Evolutionary conservation across 2,797 vertebrate genomes (phyloP).

Genomic region (Acipenser transmontanus): DNA sequence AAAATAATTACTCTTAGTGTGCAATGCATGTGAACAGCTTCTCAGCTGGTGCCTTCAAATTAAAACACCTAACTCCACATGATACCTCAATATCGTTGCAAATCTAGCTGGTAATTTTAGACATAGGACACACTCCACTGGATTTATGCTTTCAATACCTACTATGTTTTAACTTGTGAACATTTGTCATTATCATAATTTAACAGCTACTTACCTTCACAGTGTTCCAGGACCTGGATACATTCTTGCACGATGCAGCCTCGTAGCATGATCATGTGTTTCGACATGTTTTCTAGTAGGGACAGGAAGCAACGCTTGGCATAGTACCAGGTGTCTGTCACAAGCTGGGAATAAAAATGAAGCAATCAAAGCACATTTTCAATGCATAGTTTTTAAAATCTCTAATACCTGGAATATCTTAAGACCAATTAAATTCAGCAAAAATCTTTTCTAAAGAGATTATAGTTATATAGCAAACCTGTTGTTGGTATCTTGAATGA

Average conservation of each 20-base stretch:
- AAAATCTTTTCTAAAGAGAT: no score
- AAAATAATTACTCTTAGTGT: slow-evolving; percentile 21
- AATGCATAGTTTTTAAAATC: no score
- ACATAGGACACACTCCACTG: no score
- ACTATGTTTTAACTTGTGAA: no score
- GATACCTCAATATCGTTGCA: neutral
- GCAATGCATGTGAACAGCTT: slow-evolving; percentile 6
- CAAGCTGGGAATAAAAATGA: slow-evolving; percentile 50
- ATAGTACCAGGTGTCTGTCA: slow-evolving; percentile 94
- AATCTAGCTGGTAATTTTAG: no score
- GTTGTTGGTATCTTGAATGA: no score
- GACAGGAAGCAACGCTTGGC: slow-evolving; percentile 92
- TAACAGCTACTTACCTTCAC: slow-evolving; percentile 64
- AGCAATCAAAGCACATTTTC: no score
- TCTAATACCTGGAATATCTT: no score
- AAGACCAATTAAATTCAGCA: no score
- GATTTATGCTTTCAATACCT: no score
- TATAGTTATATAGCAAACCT: no score
- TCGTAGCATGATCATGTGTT: slow-evolving; percentile 84
- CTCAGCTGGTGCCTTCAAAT: neutral
- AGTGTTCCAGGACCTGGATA: slow-evolving; percentile 86
- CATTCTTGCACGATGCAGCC: slow-evolving; percentile 81
- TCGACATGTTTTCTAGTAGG: slow-evolving; percentile 92
- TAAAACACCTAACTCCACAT: neutral
- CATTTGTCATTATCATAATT: neutral